phyloP scores from a whole-genome alignment of 2,888 invertebrate genomes.

The Micoletzkya japonica region DNA sequence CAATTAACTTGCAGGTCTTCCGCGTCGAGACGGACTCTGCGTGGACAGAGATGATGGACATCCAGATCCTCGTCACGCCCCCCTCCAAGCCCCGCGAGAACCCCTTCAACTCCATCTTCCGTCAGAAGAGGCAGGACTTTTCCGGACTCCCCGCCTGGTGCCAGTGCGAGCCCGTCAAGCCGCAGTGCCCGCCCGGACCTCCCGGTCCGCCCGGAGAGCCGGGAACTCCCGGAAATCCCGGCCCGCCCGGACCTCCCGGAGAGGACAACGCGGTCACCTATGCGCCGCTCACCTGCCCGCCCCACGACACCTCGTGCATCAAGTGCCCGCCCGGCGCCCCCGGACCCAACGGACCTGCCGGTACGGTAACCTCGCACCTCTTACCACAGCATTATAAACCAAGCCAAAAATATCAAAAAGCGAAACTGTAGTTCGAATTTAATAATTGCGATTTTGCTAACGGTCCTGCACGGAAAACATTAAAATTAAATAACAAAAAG shows the following conservation, averaged over 20 bases:
- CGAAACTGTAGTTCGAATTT: too few relatives aligned
- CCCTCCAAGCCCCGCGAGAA: conserved; percentile 50
- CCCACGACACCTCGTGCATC: conserved; percentile 38
- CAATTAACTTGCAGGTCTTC: conserved; percentile 34
- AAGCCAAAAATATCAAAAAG: too few relatives aligned
- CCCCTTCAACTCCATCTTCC: conserved; percentile 50
- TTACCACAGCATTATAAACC: too few relatives aligned
- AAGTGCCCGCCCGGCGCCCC: conserved; percentile 43
- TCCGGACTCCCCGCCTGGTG: conserved; percentile 48
- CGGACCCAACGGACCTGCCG: conserved; percentile 40
- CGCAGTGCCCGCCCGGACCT: conserved; percentile 48
- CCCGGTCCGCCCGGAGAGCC: conserved; percentile 50
- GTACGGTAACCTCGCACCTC: conserved; percentile 19
- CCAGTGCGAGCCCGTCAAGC: conserved; percentile 52
- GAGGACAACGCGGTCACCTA: conserved; percentile 44
- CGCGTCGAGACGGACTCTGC: conserved; percentile 53
- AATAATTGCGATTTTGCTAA: too few relatives aligned
- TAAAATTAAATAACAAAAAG: too few relatives aligned
- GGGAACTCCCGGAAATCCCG: conserved; percentile 45
- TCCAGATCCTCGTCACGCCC: conserved; percentile 53
- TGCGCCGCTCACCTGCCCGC: conserved; percentile 43
- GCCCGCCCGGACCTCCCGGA: conserved; percentile 44
- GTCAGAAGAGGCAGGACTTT: conserved; percentile 48
- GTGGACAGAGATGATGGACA: conserved; percentile 53
- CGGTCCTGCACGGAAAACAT: too few relatives aligned